A percentile compares a stretch with the other conserved stretches of the same genome.
Evolutionary conservation across 2,797 vertebrate species (phyloP).

Genomic region (Siniperca obscura): DNA sequence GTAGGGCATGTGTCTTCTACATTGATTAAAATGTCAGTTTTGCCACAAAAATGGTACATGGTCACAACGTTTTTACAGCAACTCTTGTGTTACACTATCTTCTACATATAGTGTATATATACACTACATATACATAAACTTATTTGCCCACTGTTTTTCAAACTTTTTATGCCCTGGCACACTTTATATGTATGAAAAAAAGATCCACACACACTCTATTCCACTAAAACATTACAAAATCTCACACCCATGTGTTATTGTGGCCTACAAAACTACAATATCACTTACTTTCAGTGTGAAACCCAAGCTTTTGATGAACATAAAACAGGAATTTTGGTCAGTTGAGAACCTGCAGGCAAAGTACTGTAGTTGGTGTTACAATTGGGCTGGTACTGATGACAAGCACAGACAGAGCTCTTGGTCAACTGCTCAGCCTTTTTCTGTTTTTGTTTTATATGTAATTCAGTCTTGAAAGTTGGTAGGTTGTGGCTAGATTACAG

Average conservation of each 20-base stretch:
- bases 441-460: conserved; percentile 8
- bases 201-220: background rate
- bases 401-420: conserved; percentile 4
- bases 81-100: background rate
- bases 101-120: background rate
- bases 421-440: conserved; percentile 1
- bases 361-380: background rate
- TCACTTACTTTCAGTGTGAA: conserved; percentile 38
- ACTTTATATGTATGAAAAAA: background rate
- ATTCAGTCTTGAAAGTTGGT: background rate
- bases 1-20: conserved; percentile 45
- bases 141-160: conserved; percentile 20
- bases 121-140: background rate
- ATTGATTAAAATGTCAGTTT: conserved; percentile 65
- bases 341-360: background rate
- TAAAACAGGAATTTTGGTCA: conserved; percentile 44
- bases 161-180: background rate
- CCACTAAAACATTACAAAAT: background rate
- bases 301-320: conserved; percentile 52
- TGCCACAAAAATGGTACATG: conserved; percentile 23
- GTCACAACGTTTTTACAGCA: conserved; percentile 6
- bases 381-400: conserved; percentile 1
- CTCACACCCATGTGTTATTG: conserved; percentile 13
- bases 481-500: conserved; percentile 11
- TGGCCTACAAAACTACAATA: conserved; percentile 19